Evolutionary conservation across 2,113 vertebrate genomes (phyloP).

Genomic region (Cettia cetti): DNA sequence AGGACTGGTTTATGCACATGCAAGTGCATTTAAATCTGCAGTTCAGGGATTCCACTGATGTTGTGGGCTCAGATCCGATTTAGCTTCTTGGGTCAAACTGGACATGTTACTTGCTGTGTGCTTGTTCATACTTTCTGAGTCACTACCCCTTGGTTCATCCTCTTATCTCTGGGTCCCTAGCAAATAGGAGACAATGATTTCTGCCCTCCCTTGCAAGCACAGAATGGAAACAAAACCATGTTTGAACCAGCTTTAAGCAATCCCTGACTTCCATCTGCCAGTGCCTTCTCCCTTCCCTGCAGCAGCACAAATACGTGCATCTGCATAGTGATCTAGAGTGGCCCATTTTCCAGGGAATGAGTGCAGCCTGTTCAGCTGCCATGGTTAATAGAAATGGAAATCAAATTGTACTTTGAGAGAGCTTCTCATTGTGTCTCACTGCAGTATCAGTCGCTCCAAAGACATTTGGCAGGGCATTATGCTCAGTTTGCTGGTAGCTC

Average conservation of each 20-base stretch:
- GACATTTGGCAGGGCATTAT: neutral
- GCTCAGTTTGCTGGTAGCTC: neutral
- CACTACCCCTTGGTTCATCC: neutral
- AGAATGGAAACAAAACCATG: neutral
- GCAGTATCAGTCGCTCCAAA: neutral
- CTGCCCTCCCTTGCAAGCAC: neutral
- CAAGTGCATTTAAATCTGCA: neutral
- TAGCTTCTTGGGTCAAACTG: neutral
- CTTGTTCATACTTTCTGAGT: neutral
- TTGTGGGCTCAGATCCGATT: accelerated
- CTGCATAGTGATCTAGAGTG: neutral
- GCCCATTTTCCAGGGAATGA: neutral
- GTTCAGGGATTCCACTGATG: neutral
- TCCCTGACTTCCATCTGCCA: neutral
- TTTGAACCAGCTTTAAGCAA: neutral
- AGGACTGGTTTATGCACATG: neutral
- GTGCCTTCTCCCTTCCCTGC: neutral
- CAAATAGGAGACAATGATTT: neutral
- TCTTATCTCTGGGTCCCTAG: neutral
- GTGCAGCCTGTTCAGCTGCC: neutral
- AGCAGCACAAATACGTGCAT: accelerated
- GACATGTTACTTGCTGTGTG: neutral
- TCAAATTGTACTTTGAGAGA: neutral
- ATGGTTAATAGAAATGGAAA: neutral
- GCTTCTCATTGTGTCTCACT: neutral